These are phyloP conservation scores for Borostomias antarcticus DNA, from an alignment of 2,797 vertebrate genomes.

Conservation along the genomic window DNA sequence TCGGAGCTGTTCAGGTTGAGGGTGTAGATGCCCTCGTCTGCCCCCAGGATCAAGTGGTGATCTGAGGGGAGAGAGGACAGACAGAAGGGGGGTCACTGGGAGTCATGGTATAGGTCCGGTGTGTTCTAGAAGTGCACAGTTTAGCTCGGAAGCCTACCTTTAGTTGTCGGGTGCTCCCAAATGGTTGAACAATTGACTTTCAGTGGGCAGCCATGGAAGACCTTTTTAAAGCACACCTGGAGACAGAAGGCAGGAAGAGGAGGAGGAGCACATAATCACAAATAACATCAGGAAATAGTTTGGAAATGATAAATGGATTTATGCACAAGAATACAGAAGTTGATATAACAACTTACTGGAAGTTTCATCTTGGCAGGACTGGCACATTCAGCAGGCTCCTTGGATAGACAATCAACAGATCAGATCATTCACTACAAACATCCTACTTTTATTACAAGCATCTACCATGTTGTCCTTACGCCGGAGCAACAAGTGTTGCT, in stretches of 20 bases:
- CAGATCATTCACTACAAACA: not conserved
- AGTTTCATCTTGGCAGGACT: conserved; percentile 68
- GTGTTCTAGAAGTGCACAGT: too few relatives aligned
- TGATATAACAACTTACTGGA: conserved; percentile 55
- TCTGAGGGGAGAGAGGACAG: conserved; percentile 67
- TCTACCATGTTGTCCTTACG: too few relatives aligned
- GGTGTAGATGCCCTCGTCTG: conserved; percentile 90
- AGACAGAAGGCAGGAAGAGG: not conserved
- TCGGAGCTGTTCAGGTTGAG: conserved; percentile 83
- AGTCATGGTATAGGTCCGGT: not conserved
- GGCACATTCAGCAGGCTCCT: conserved; percentile 61
- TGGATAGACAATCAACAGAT: conserved; percentile 12
- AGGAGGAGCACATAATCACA: not conserved
- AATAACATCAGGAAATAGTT: too few relatives aligned
- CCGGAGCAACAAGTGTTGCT: not conserved
- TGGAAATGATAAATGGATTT: too few relatives aligned
- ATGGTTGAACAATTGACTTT: conserved; percentile 80
- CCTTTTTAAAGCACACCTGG: conserved; percentile 83
- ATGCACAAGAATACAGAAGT: not conserved
- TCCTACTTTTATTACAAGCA: too few relatives aligned
- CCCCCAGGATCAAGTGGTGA: conserved; percentile 85
- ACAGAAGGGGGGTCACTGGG: not conserved
- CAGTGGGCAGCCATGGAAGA: conserved; percentile 89
- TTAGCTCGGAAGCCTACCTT: conserved; percentile 66
- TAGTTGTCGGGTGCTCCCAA: conserved; percentile 83